Evolutionary conservation across 1,140 invertebrate genomes (phyloP).

Genomic region (Tachypleus tridentatus): DNA sequence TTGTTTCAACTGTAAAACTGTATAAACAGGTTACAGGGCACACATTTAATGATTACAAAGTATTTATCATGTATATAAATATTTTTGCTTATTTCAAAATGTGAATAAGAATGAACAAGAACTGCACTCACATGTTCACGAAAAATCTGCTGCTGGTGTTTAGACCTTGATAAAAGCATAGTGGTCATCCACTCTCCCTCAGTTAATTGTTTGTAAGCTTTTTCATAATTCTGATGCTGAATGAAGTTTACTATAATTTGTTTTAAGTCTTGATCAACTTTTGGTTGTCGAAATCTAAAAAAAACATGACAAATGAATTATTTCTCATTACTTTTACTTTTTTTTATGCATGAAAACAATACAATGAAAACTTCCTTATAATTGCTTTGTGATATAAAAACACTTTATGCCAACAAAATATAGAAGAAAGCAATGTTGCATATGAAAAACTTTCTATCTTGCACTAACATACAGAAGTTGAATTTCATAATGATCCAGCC

Average conservation of each 20-base stretch:
- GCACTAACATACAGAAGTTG: too few species aligned
- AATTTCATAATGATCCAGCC: too few species aligned
- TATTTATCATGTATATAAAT: not conserved
- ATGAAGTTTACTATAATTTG: constrained; percentile 76
- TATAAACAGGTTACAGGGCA: not conserved
- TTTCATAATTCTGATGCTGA: constrained; percentile 75
- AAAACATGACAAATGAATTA: not conserved
- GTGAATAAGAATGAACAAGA: not conserved
- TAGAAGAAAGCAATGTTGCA: too few species aligned
- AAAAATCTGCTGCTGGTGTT: constrained; percentile 65
- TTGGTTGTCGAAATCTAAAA: constrained; percentile 49
- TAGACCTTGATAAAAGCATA: constrained; percentile 57
- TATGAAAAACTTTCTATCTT: too few species aligned
- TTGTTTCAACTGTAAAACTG: not conserved
- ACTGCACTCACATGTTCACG: constrained; percentile 72
- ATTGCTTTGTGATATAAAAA: too few species aligned
- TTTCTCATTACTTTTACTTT: too few species aligned
- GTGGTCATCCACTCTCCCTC: constrained; percentile 64
- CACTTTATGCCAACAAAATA: too few species aligned
- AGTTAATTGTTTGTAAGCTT: constrained; percentile 67
- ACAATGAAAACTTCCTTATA: too few species aligned
- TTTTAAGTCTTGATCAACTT: constrained; percentile 58
- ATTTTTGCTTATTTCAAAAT: not conserved
- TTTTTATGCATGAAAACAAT: too few species aligned
- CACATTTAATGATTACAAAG: not conserved